Percentiles rank a stretch among this genome's conserved stretches.
Conservation (phyloP, 2,113 vertebrate genomes). For the Carassius auratus region DNA sequence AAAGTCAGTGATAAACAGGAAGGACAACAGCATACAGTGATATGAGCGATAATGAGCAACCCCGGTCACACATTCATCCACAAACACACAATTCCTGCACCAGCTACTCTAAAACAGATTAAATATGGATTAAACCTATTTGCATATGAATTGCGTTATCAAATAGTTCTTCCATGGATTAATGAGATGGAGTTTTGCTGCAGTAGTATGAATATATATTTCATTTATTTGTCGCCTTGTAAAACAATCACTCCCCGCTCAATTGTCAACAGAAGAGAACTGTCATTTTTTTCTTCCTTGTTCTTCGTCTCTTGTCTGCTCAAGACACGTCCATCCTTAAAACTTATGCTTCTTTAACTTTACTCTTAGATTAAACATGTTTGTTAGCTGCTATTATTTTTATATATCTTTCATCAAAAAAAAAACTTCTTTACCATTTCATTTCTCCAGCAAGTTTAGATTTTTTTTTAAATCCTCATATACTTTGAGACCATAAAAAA, state of each 20-base stretch:
- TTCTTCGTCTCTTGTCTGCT: not conserved
- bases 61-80: not conserved
- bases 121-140: conserved; percentile 45
- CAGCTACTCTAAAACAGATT: conserved; percentile 11
- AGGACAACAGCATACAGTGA: not conserved
- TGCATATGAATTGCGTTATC: conserved; percentile 39
- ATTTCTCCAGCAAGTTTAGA: not conserved
- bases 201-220: conserved; percentile 4
- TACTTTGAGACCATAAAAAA: not conserved
- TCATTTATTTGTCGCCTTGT: not conserved
- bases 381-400: not conserved
- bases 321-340: not conserved
- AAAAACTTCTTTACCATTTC: not conserved
- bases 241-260: not conserved
- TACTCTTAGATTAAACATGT: not conserved
- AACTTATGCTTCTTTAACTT: not conserved
- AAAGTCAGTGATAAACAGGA: not conserved
- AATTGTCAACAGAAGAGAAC: not conserved
- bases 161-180: not conserved
- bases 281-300: not conserved
- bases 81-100: not conserved
- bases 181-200: conserved; percentile 8
- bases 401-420: not conserved
- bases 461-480: not conserved
- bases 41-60: not conserved